Conservation (phyloP, 2,888 invertebrate genomes). For the Neoaliturus tenellus region DNA sequence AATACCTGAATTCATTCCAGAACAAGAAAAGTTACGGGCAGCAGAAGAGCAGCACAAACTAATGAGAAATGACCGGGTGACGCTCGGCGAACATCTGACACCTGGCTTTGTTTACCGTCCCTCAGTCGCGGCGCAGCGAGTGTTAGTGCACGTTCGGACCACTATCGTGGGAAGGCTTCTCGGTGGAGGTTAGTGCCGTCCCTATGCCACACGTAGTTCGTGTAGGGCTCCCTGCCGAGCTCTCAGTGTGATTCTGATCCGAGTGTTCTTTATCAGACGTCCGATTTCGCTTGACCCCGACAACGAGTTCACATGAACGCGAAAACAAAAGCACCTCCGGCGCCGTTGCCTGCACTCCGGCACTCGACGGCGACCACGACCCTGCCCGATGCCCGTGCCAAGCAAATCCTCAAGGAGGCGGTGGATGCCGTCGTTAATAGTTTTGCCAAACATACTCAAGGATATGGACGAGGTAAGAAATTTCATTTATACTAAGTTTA, state of each 20-base stretch:
- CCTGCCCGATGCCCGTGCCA: slow-evolving; percentile 76
- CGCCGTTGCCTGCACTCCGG: slow-evolving; percentile 58
- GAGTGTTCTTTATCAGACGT: slow-evolving; percentile 54
- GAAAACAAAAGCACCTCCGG: slow-evolving; percentile 63
- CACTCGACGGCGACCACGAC: slow-evolving; percentile 55
- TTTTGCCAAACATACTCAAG: slow-evolving; percentile 83
- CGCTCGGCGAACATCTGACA: slow-evolving; percentile 56
- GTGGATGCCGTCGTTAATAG: slow-evolving; percentile 84
- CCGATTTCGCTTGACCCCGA: slow-evolving; percentile 48
- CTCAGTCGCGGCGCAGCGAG: slow-evolving; percentile 48
- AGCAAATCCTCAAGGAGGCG: slow-evolving; percentile 80
- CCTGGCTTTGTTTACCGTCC: slow-evolving; percentile 59
- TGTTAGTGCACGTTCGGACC: slow-evolving; percentile 51
- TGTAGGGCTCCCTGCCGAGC: slow-evolving; percentile 58
- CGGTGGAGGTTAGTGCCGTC: slow-evolving; percentile 58
- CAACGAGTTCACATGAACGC: slow-evolving; percentile 62
- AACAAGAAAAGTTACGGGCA: slow-evolving; percentile 60
- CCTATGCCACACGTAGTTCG: slow-evolving; percentile 59
- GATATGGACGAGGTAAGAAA: slow-evolving; percentile 80
- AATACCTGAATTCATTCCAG: slow-evolving; percentile 58
- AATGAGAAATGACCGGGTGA: slow-evolving; percentile 60
- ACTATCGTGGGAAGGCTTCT: slow-evolving; percentile 43
- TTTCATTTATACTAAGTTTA: background rate
- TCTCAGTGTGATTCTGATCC: slow-evolving; percentile 54
- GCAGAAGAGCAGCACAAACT: slow-evolving; percentile 60